Evolutionary conservation across 2,888 invertebrate genomes (phyloP), one percentile per base, ranked within the genome.

Genomic region (Nomada flava): DNA sequence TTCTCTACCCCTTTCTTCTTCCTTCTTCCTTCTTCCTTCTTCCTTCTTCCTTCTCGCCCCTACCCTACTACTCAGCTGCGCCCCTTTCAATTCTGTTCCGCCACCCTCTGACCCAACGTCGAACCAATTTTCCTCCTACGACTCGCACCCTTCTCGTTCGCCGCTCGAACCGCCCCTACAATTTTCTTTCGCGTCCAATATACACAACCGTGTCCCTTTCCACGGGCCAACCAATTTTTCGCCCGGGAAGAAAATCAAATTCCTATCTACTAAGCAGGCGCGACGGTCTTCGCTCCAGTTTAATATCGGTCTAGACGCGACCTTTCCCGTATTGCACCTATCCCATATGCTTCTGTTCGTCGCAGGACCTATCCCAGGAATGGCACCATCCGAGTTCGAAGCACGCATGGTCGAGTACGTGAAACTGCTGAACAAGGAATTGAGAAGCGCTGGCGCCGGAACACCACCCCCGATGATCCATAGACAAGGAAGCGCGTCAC

Each of bases 371-470:
- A 94, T 96, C 76, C 95, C 95, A 10, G 96, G 95, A 87, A 90
- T 96, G 89, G 95, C 96, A 59, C 95, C 96, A 9, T 96, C 96
- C 83, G 97, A 97, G 91, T 95, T 97, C 80, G 97, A 97, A 92
- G 96, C 96, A 79, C 95, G 97, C 42, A 96, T 97, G 95, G 95
- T 96, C 90, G 97, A 97, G 90, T 97, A 97, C 92, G 95, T 97
- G 90, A 97, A 97, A 93, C 94, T 97, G 88, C 94, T 97, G 76
- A 95, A 95, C 93, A 95, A 95, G 87, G 95, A 95, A 89, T 92
- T 95, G 18, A 91, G 94, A 57, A 93, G 91, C 74, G 88, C 93
- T 4, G 91, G 94, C 0, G 92, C 93, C 0, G 90, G 91, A 4
- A 93, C 94, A 13, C 93, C 94, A 36, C 94, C 94, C 36, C 93